Evolutionary conservation across 2,797 vertebrate genomes (phyloP), one percentile per base, ranked within the genome.

Genomic region (Catamblyrhynchus diadema): DNA sequence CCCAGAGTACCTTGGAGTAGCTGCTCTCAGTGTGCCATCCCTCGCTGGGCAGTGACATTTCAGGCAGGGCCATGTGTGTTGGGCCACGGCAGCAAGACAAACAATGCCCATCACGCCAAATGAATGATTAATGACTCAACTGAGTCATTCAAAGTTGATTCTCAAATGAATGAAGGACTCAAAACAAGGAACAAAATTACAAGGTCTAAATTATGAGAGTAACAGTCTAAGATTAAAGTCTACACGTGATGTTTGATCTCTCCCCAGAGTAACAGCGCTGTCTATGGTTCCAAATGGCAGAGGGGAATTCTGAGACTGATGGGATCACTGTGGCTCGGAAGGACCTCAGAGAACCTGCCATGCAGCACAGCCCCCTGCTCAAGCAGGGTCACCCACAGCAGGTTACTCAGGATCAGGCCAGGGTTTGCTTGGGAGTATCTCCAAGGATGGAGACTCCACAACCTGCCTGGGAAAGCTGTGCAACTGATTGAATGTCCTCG

Each of bases 261-360:
- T 37, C 10, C 25, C 3, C 12, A 47, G 21, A 44, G 50, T 2
- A 66, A 28, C 10, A 8, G 28, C 3, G 39, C 53, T 41, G 15
- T 10, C 41, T 45, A 8, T 0, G 2, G 15, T 45, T 66, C 41
- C 48, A 74, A 70, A 56, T 1, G 28, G 15, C 0, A 0, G 33
- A 22, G 6, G 5, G 10, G 10, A 69, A 54, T 57, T 81, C 30
- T 14, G 15, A 45, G 14, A 17, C 9, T 21, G 6, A 21, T 3
- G 1, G 19, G 27, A 41, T 27, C 1, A 0, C 37, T 21, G 16
- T 0, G 0, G 21, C 14, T 53, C 4, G 1, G 42, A 72, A 60
- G 23, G 45, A 59, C 30, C 16, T 23, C 10, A 1, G 7, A 11
- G 27, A 41, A 6, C 27, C 39, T 3, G 0, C 3, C 45, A 24